Conservation (phyloP, 2,797 vertebrate species). For the Melanotaenia maccullochi region DNA sequence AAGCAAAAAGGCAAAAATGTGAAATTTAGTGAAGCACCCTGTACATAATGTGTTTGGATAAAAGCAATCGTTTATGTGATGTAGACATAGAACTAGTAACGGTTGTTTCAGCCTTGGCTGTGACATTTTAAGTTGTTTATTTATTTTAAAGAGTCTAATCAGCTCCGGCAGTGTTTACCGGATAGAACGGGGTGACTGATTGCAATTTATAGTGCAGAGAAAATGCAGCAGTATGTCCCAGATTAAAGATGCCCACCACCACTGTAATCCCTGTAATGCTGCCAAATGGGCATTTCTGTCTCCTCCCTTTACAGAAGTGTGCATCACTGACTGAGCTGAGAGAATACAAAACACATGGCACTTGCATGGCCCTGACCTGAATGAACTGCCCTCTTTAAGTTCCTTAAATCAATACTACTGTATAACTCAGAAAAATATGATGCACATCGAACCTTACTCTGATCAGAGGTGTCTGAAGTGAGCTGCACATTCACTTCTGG, state of each 20-base stretch:
- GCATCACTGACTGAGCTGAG: slow-evolving; percentile 23
- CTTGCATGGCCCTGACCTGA: not conserved
- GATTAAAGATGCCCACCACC: slow-evolving; percentile 74
- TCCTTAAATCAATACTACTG: not conserved
- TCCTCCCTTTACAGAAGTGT: slow-evolving; percentile 27
- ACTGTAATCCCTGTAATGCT: slow-evolving; percentile 71
- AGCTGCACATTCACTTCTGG: not conserved
- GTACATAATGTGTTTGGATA: not conserved
- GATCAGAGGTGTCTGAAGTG: not conserved
- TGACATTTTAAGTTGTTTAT: slow-evolving; percentile 67
- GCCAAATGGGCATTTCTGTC: slow-evolving; percentile 77
- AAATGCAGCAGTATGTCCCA: slow-evolving; percentile 71
- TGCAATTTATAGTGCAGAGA: slow-evolving; percentile 74
- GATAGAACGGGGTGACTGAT: slow-evolving; percentile 50
- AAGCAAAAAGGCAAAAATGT: not conserved
- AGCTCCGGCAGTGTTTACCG: slow-evolving; percentile 57
- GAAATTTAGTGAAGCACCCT: slow-evolving; percentile 1
- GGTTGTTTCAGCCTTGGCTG: slow-evolving; percentile 58
- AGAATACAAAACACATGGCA: slow-evolving; percentile 14
- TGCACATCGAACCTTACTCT: accelerated
- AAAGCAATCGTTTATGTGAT: not conserved
- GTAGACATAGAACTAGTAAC: slow-evolving; percentile 44
- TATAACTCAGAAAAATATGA: not conserved
- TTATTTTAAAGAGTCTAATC: slow-evolving; percentile 68
- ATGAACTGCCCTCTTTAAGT: slow-evolving; percentile 3